phyloP scores from a whole-genome alignment of 2,113 vertebrate species.

The Prolemur simus region DNA sequence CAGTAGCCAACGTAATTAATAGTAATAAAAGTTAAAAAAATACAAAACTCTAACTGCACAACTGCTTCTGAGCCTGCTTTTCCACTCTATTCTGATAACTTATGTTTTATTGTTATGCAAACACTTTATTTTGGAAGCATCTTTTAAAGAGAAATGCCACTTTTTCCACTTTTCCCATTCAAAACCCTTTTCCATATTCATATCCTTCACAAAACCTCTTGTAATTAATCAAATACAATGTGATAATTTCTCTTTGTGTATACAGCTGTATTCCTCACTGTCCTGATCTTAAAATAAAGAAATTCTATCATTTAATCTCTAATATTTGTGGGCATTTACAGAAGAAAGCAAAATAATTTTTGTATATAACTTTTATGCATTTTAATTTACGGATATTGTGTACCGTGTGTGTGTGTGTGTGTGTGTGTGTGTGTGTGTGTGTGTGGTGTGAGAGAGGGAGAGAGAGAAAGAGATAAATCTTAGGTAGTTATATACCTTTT shows the following conservation, averaged over 20 bases:
- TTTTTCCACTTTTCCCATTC: neutral
- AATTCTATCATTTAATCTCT: neutral
- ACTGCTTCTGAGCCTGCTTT: neutral
- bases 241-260: neutral
- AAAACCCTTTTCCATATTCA: neutral
- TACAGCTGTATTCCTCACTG: neutral
- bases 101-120: neutral
- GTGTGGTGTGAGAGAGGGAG: neutral
- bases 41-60: neutral
- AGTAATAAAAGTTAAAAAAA: neutral
- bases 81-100: neutral
- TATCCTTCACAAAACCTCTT: neutral
- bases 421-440: neutral
- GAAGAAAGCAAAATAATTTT: neutral
- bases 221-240: neutral
- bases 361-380: neutral
- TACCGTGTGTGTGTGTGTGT: neutral
- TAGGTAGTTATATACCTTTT: neutral
- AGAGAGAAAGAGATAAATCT: neutral
- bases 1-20: neutral
- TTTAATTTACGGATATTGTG: neutral
- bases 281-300: neutral
- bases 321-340: neutral
- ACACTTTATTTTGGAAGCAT: neutral
- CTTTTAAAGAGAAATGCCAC: constrained; percentile 10